Evolutionary conservation across 37 sponge, comb jelly and placozoan genomes (phyloP).

Genomic region (Aplysina aerophoba): DNA sequence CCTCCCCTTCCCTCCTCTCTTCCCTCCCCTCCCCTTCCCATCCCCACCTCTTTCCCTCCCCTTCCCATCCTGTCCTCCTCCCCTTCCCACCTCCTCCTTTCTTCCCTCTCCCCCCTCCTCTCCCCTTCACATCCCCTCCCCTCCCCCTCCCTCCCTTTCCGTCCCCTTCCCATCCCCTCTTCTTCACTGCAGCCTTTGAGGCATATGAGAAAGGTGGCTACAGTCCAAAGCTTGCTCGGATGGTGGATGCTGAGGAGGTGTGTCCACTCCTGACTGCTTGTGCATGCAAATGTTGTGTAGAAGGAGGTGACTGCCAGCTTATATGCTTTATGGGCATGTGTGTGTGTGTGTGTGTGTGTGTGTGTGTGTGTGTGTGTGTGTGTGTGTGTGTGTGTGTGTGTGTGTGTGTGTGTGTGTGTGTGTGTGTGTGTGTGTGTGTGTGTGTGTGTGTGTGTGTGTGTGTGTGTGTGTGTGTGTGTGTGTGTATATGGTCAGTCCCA

Average conservation of each 20-base stretch:
- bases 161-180: background rate
- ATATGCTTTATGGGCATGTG: no score
- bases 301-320: background rate
- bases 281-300: background rate
- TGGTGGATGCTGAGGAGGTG: slow-evolving; percentile 69
- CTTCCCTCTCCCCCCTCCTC: no score
- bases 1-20: no score
- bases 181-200: slow-evolving; percentile 41
- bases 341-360: background rate
- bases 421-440: background rate
- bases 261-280: slow-evolving; percentile 5
- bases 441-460: background rate
- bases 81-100: no score
- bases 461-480: background rate
- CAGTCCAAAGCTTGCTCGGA: slow-evolving; percentile 79
- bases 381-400: background rate
- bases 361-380: background rate
- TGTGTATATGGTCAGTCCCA: no score
- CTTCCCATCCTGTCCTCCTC: no score
- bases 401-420: slow-evolving; percentile 4
- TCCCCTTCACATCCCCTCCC: no score
- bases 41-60: no score
- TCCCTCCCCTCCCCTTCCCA: no score
- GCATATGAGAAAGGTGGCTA: slow-evolving; percentile 71
- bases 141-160: no score